phyloP scores from a whole-genome alignment of 2,113 vertebrate genomes.

The Megaleporinus macrocephalus region DNA sequence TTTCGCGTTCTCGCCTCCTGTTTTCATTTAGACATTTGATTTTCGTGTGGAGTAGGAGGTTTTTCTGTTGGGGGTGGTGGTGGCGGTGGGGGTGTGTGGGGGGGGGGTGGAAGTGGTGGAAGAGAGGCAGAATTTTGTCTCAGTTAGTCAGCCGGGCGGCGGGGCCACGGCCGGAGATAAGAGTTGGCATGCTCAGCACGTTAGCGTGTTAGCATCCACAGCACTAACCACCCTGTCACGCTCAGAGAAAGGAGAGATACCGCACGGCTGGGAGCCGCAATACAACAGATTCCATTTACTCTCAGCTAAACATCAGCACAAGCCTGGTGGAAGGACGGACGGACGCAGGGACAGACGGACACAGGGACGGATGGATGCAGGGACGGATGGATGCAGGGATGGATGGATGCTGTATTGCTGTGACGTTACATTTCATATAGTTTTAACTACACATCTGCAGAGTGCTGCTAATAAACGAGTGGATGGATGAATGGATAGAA shows the following conservation, averaged over 20 bases:
- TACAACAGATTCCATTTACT: conserved; percentile 15
- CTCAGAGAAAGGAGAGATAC: conserved; percentile 2
- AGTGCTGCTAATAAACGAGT: background rate
- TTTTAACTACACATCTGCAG: too few relatives aligned
- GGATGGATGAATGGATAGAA: background rate
- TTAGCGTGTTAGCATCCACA: conserved; percentile 31
- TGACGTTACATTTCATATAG: too few relatives aligned
- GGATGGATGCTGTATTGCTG: background rate
- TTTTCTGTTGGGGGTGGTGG: background rate
- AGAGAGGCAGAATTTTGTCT: conserved; percentile 42
- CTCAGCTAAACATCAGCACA: conserved; percentile 31
- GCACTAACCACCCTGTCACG: conserved; percentile 30
- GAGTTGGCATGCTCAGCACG: conserved; percentile 48
- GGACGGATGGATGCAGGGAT: background rate
- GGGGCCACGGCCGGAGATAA: conserved; percentile 35
- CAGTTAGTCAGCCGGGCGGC: conserved; percentile 22
- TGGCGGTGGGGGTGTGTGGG: background rate
- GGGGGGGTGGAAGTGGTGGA: background rate
- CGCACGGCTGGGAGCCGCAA: conserved; percentile 19
- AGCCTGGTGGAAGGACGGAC: background rate
- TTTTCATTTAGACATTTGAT: conserved; percentile 34
- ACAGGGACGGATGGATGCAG: background rate
- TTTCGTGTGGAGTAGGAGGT: conserved; percentile 17
- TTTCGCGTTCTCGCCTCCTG: conserved; percentile 60
- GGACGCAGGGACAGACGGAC: background rate